Conservation (phyloP, 2,797 vertebrate genomes). For the Bovichtus diacanthus region DNA sequence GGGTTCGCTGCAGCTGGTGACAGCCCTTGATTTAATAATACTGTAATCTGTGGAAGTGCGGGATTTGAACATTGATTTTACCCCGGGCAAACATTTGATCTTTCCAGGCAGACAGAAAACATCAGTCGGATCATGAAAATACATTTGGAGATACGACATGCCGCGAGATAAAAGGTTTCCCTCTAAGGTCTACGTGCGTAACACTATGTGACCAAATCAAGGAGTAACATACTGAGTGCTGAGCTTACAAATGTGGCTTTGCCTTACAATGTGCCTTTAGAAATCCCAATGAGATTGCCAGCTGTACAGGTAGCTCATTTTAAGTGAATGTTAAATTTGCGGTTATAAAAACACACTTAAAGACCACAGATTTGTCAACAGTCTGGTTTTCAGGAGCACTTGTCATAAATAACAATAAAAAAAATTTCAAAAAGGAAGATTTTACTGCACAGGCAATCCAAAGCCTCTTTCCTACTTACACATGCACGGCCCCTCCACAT, state of each 20-base stretch:
- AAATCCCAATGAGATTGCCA: neutral
- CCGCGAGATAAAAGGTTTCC: neutral
- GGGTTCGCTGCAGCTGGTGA: neutral
- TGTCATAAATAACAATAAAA: neutral
- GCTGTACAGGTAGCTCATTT: neutral
- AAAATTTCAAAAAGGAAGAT: too few relatives aligned
- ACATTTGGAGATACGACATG: constrained; percentile 10
- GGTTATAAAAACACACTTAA: neutral
- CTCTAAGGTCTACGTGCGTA: neutral
- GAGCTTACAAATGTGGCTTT: neutral
- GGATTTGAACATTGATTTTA: neutral
- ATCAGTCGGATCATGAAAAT: constrained; percentile 10
- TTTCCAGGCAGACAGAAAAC: constrained; percentile 3
- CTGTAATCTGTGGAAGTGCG: neutral
- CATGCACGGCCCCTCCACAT: neutral
- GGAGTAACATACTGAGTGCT: neutral
- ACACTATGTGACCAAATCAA: neutral
- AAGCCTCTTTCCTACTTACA: neutral
- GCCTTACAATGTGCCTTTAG: neutral
- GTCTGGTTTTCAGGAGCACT: neutral
- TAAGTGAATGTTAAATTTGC: neutral
- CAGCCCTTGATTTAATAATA: neutral
- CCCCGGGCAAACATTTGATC: constrained; percentile 1
- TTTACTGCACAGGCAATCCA: too few relatives aligned
- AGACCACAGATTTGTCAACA: neutral